These are phyloP conservation scores for Wiebesia pumilae DNA, from an alignment of 1,140 invertebrate genomes.

Conservation along the genomic window DNA sequence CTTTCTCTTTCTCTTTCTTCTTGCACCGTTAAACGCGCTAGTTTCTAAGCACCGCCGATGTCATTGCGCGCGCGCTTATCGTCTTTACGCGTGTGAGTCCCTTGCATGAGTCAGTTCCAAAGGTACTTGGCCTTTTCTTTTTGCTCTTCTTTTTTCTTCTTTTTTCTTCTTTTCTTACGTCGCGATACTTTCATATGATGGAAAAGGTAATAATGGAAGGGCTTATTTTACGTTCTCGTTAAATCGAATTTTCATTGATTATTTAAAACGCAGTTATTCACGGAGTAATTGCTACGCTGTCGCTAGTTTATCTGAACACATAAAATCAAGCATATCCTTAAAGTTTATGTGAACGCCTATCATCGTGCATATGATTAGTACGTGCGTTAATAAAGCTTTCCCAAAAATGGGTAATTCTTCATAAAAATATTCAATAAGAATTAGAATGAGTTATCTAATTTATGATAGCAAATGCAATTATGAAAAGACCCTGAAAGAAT, in stretches of 20 bases:
- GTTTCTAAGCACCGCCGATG: slow-evolving; percentile 25
- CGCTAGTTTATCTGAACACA: background rate
- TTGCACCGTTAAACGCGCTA: slow-evolving; percentile 35
- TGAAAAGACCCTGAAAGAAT: background rate
- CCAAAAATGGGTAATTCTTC: background rate
- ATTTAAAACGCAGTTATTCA: background rate
- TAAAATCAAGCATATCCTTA: background rate
- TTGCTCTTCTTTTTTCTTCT: background rate
- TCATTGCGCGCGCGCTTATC: background rate
- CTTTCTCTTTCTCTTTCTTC: background rate
- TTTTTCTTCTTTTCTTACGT: background rate
- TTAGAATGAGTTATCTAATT: background rate
- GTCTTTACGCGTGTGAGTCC: background rate
- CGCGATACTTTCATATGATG: background rate
- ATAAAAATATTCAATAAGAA: background rate
- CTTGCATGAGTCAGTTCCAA: background rate
- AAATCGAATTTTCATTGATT: slow-evolving; percentile 16
- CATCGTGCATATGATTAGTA: background rate
- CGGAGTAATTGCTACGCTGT: background rate
- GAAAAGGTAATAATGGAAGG: background rate
- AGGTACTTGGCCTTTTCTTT: background rate
- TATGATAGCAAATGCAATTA: background rate
- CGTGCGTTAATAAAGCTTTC: background rate
- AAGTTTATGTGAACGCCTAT: background rate
- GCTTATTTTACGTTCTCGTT: background rate